These are phyloP conservation scores for Ictidomys tridecemlineatus DNA, from an alignment of 2,113 vertebrate species.

Conservation along the genomic window DNA sequence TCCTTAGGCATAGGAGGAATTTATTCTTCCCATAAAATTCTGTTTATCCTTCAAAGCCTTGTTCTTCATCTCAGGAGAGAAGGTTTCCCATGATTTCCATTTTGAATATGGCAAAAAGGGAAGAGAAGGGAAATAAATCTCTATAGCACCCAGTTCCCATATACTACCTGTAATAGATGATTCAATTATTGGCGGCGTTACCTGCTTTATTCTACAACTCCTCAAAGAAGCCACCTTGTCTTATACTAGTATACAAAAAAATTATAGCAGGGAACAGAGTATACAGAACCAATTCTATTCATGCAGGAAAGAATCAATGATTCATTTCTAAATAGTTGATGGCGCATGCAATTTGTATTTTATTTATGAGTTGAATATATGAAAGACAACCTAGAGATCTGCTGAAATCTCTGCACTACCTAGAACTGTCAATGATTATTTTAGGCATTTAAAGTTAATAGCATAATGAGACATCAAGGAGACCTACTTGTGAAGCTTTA, in stretches of 20 bases:
- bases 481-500: background rate
- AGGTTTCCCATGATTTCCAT: background rate
- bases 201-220: background rate
- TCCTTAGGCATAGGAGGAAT: background rate
- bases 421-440: background rate
- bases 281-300: background rate
- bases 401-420: background rate
- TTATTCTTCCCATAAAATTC: background rate
- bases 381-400: background rate
- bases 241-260: background rate
- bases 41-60: background rate
- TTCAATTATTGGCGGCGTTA: background rate
- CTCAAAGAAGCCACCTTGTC: no score
- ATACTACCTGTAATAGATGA: background rate
- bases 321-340: constrained; percentile 6
- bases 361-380: constrained; percentile 13
- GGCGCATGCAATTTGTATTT: background rate
- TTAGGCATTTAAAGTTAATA: constrained; percentile 2
- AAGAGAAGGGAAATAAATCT: background rate
- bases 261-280: background rate
- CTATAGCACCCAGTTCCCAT: background rate
- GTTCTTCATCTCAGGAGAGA: background rate
- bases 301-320: background rate
- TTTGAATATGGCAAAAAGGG: background rate
- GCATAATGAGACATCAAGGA: background rate